These are phyloP conservation scores for Polyploca ridens DNA, from an alignment of 2,888 invertebrate species.

Conservation along the genomic window DNA sequence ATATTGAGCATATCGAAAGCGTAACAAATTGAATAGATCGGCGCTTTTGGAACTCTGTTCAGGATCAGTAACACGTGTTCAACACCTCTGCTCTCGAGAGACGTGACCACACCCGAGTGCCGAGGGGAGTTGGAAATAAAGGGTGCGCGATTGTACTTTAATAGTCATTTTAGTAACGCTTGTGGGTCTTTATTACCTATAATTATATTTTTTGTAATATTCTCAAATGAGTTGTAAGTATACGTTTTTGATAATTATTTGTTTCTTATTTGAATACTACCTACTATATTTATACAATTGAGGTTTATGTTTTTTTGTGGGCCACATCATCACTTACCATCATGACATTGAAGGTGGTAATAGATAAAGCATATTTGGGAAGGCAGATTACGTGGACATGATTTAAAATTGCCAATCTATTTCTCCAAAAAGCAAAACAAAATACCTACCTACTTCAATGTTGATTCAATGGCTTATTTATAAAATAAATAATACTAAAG, in stretches of 20 bases:
- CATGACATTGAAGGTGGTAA: too few species aligned
- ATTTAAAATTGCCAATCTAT: too few species aligned
- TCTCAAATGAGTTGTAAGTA: not conserved
- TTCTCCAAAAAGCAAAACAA: too few species aligned
- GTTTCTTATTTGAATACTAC: not conserved
- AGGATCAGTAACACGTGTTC: conserved; percentile 79
- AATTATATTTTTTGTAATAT: conserved; percentile 31
- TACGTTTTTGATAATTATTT: too few species aligned
- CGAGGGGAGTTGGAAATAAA: conserved; percentile 52
- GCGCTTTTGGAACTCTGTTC: conserved; percentile 49
- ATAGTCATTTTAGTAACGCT: conserved; percentile 71
- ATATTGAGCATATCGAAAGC: conserved; percentile 60
- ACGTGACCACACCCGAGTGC: conserved; percentile 55
- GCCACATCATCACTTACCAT: too few species aligned
- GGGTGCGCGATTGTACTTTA: conserved; percentile 63
- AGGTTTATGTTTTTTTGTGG: too few species aligned
- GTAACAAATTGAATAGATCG: conserved; percentile 73
- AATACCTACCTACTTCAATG: conserved; percentile 5
- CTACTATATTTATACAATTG: too few species aligned
- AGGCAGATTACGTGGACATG: too few species aligned
- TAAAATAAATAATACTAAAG: not conserved
- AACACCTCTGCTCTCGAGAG: conserved; percentile 56
- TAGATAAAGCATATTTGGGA: too few species aligned
- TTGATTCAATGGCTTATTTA: not conserved
- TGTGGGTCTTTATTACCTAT: conserved; percentile 59